Evolutionary conservation across 1,140 invertebrate genomes (phyloP).

Genomic region (Meloidogyne exigua): DNA sequence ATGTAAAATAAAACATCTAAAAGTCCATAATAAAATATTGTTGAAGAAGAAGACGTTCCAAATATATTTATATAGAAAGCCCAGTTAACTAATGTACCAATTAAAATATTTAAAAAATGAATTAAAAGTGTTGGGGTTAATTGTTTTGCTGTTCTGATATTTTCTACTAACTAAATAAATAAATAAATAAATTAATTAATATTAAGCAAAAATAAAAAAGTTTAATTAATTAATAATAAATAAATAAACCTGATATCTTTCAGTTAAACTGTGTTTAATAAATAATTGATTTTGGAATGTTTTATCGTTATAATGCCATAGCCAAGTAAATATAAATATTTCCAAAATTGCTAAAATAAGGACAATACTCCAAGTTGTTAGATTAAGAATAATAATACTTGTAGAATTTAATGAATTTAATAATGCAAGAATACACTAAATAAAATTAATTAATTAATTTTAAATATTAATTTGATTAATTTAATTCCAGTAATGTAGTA

Average conservation of each 20-base stretch:
- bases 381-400: background rate
- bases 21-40: background rate
- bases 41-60: background rate
- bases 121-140: conserved; percentile 10
- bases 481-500: too few relatives aligned
- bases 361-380: background rate
- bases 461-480: background rate
- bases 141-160: conserved; percentile 13
- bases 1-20: background rate
- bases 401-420: conserved; percentile 11
- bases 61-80: background rate
- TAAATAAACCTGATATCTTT: conserved; percentile 18
- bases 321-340: background rate
- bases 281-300: background rate
- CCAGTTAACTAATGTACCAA: conserved; percentile 12
- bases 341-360: conserved; percentile 10
- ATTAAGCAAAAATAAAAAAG: background rate
- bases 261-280: conserved; percentile 8
- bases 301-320: conserved; percentile 1
- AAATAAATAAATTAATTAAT: background rate
- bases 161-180: conserved; percentile 14
- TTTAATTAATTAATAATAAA: too few relatives aligned
- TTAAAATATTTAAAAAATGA: conserved; percentile 16
- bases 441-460: background rate
- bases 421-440: background rate